phyloP scores from a whole-genome alignment of 2,113 vertebrate genomes.

The Saccopteryx leptura region DNA sequence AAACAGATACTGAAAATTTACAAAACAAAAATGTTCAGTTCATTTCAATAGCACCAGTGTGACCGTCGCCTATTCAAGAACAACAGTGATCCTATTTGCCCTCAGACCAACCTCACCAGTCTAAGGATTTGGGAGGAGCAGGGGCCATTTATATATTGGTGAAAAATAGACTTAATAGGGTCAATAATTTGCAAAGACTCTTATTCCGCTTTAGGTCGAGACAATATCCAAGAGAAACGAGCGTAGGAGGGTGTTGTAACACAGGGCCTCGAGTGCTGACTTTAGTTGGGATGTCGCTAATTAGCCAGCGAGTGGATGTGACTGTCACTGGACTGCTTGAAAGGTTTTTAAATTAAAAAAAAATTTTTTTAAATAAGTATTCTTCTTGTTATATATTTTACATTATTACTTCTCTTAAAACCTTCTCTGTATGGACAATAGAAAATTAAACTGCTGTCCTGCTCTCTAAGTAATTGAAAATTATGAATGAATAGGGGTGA shows the following conservation, averaged over 20 bases:
- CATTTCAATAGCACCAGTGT: background rate
- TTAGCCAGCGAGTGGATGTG: background rate
- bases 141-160: background rate
- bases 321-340: background rate
- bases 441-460: background rate
- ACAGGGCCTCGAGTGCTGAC: background rate
- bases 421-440: background rate
- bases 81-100: background rate
- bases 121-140: background rate
- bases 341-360: background rate
- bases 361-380: background rate
- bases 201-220: background rate
- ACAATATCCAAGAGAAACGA: background rate
- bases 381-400: background rate
- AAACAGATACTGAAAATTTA: conserved; percentile 2
- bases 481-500: background rate
- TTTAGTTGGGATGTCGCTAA: background rate
- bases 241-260: background rate
- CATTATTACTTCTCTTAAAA: conserved; percentile 46
- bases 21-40: background rate
- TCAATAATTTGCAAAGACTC: background rate
- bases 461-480: conserved; percentile 20
- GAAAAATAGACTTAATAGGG: background rate
- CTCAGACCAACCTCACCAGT: background rate
- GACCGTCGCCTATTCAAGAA: background rate